phyloP scores from a whole-genome alignment of 30 jellyfish, hydroid and myxozoan species.

The Aurelia aurita region DNA sequence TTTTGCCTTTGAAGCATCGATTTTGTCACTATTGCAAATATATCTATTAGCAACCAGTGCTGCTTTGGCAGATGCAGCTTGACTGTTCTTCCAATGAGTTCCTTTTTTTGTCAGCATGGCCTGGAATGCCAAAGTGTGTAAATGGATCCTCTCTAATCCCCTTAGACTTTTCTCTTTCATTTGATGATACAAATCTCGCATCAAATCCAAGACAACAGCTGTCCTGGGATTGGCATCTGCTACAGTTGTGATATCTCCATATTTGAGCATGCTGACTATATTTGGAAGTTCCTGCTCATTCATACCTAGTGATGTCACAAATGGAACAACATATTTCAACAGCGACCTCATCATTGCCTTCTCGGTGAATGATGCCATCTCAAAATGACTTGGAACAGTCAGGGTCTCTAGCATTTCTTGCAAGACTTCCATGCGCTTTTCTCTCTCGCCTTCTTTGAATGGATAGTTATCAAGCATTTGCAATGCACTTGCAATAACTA shows the following conservation, averaged over 20 bases:
- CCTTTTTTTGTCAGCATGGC: conserved; percentile 66
- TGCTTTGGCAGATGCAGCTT: conserved; percentile 88
- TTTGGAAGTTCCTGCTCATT: conserved; percentile 96
- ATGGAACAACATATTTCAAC: conserved; percentile 84
- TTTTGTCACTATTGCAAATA: conserved; percentile 74
- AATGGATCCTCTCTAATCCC: conserved; percentile 87
- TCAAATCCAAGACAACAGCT: conserved; percentile 80
- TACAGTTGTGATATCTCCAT: conserved; percentile 78
- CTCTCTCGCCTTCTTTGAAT: conserved; percentile 82
- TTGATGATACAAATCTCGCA: conserved; percentile 65
- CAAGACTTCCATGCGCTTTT: conserved; percentile 72
- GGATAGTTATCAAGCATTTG: conserved; percentile 95
- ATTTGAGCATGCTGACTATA: conserved; percentile 79
- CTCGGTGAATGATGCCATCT: conserved; percentile 96
- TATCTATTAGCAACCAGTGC: conserved; percentile 89
- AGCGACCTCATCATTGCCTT: conserved; percentile 86
- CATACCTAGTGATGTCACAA: conserved; percentile 91
- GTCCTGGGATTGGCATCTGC: conserved; percentile 93
- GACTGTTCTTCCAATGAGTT: conserved; percentile 77
- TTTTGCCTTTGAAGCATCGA: conserved; percentile 71
- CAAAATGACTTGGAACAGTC: conserved; percentile 77
- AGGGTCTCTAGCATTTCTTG: conserved; percentile 67
- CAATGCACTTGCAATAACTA: conserved; percentile 83
- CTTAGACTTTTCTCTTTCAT: conserved; percentile 60
- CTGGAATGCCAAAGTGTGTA: conserved; percentile 91